Evolutionary conservation across 37 sponge, comb jelly and placozoan genomes (phyloP).

Genomic region (Cliona cf. orientalis): DNA sequence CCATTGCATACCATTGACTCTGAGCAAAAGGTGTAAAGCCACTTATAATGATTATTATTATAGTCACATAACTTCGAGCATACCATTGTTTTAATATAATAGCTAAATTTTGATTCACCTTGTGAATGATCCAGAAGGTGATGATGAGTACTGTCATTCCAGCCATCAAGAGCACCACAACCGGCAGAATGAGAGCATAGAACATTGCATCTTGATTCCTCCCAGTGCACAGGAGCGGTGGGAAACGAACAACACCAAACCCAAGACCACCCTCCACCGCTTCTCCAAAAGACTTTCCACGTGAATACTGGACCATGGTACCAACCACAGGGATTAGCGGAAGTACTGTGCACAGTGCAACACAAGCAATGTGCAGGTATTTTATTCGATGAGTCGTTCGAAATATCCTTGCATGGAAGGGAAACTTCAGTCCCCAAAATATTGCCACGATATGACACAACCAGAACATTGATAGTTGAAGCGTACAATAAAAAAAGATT

Average conservation of each 20-base stretch:
- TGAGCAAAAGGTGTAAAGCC: background rate
- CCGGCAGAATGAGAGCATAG: slow-evolving; percentile 39
- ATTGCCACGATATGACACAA: slow-evolving; percentile 26
- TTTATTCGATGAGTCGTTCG: background rate
- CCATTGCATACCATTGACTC: background rate
- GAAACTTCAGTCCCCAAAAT: slow-evolving; percentile 25
- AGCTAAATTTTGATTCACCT: slow-evolving; percentile 7
- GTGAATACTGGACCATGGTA: slow-evolving; percentile 4
- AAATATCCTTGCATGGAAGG: slow-evolving; percentile 27
- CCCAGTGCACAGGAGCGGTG: slow-evolving; percentile 29
- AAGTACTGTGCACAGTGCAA: slow-evolving; percentile 21
- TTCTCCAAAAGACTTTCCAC: background rate
- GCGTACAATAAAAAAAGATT: slow-evolving; percentile 20
- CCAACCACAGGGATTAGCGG: slow-evolving; percentile 13
- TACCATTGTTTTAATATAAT: background rate
- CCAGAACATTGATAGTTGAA: slow-evolving; percentile 41
- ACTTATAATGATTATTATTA: background rate
- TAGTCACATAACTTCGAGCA: background rate
- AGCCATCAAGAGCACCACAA: background rate
- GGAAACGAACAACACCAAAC: slow-evolving; percentile 8
- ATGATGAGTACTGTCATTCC: slow-evolving; percentile 53
- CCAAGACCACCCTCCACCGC: background rate
- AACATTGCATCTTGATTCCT: slow-evolving; percentile 1
- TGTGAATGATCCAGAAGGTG: slow-evolving; percentile 36
- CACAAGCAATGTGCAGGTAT: slow-evolving; percentile 23